Evolutionary conservation across 2,797 vertebrate species (phyloP).

Genomic region (Perodicticus potto): DNA sequence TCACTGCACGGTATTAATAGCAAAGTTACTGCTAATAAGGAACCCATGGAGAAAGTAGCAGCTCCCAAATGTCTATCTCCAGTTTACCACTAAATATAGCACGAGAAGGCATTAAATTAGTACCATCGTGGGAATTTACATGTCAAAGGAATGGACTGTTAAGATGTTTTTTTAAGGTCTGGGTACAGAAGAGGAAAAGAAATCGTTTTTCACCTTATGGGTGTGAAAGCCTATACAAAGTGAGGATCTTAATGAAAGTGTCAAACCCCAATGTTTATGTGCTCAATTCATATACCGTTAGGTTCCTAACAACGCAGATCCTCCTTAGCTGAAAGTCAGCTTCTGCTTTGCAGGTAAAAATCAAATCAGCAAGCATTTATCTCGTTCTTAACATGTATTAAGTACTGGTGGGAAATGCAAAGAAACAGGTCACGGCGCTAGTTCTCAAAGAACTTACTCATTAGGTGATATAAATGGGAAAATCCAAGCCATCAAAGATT

Average conservation of each 20-base stretch:
- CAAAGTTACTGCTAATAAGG: slow-evolving; percentile 26
- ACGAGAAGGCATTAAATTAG: background rate
- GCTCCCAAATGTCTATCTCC: background rate
- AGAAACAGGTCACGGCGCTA: background rate
- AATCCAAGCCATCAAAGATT: background rate
- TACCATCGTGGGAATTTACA: background rate
- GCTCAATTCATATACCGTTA: background rate
- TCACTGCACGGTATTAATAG: background rate
- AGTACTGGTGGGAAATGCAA: slow-evolving; percentile 38
- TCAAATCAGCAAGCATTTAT: slow-evolving; percentile 69
- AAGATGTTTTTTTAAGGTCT: slow-evolving; percentile 41
- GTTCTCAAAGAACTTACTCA: slow-evolving; percentile 8
- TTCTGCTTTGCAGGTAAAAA: slow-evolving; percentile 63
- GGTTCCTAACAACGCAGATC: background rate
- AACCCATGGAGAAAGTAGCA: slow-evolving; percentile 12
- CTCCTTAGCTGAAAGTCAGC: background rate
- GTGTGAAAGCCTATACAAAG: background rate
- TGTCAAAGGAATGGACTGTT: background rate
- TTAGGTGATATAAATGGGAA: background rate
- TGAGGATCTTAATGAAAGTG: slow-evolving; percentile 38
- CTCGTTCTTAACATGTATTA: slow-evolving; percentile 7
- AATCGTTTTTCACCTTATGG: slow-evolving; percentile 38
- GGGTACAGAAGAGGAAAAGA: slow-evolving; percentile 4
- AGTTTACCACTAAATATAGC: slow-evolving; percentile 7
- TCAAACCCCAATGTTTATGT: background rate